These are phyloP conservation scores for Molorchus minor DNA, from an alignment of 2,888 invertebrate genomes.

Conservation along the genomic window DNA sequence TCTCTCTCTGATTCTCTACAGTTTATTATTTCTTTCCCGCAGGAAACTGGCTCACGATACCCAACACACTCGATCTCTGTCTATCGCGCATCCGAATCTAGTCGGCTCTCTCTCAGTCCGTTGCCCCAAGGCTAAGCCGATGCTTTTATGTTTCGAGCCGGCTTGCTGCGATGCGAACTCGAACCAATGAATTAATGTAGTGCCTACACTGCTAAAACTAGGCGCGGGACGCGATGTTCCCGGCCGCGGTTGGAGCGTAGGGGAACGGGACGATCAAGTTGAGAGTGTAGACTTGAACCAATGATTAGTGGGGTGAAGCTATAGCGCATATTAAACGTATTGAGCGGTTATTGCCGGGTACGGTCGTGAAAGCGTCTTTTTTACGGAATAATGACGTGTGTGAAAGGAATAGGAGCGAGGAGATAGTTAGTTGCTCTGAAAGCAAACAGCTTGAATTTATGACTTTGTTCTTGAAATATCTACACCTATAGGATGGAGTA, in stretches of 20 bases:
- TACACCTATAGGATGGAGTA: too few species aligned
- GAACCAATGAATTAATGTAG: constrained; percentile 55
- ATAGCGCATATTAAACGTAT: constrained; percentile 44
- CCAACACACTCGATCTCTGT: not conserved
- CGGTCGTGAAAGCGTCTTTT: constrained; percentile 5
- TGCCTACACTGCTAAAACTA: constrained; percentile 49
- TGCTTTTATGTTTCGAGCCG: constrained; percentile 51
- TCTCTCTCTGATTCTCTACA: constrained; percentile 22
- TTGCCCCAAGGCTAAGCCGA: constrained; percentile 48
- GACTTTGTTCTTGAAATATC: too few species aligned
- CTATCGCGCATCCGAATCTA: not conserved
- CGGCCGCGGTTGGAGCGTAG: not conserved
- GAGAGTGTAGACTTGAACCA: constrained; percentile 49
- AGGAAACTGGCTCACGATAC: constrained; percentile 4
- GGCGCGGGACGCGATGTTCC: not conserved
- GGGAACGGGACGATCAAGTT: constrained; percentile 29
- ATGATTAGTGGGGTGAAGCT: constrained; percentile 53
- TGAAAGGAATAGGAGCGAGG: too few species aligned
- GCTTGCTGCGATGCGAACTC: constrained; percentile 52
- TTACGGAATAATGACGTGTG: not conserved
- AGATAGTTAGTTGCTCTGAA: too few species aligned
- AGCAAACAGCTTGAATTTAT: too few species aligned
- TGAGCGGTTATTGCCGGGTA: constrained; percentile 39
- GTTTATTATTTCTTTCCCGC: constrained; percentile 6
- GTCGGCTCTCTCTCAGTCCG: constrained; percentile 34